A percentile compares a stretch with the other conserved stretches of the same genome.
Conservation (phyloP, 2,113 vertebrate genomes). For the Amazona guildingii region DNA sequence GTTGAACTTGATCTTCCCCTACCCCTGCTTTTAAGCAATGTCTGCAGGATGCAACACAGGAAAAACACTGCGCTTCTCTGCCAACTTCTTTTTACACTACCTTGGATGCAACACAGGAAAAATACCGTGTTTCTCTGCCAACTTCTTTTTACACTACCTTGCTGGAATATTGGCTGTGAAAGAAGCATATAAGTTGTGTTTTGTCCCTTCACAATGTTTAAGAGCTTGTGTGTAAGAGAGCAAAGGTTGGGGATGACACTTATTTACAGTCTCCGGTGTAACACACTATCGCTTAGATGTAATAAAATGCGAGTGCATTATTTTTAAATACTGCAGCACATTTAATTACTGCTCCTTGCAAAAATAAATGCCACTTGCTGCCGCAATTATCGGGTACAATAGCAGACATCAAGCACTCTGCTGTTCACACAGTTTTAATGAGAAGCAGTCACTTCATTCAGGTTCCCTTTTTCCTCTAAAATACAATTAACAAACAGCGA, state of each 20-base stretch:
- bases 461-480: slow-evolving; percentile 65
- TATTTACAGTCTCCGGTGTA: not conserved
- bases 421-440: slow-evolving; percentile 57
- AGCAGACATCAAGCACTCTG: slow-evolving; percentile 44
- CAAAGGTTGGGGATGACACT: not conserved
- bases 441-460: slow-evolving; percentile 62
- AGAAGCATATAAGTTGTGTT: not conserved
- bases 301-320: not conserved
- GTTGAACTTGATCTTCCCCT: not conserved
- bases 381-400: slow-evolving; percentile 53
- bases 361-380: slow-evolving; percentile 54
- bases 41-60: not conserved
- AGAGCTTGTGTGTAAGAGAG: not conserved
- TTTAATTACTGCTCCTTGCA: slow-evolving; percentile 63
- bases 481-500: slow-evolving; percentile 76
- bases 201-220: not conserved
- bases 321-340: slow-evolving; percentile 34
- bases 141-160: not conserved
- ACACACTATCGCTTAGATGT: not conserved
- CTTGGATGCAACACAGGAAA: not conserved
- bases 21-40: not conserved
- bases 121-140: not conserved
- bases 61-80: not conserved
- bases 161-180: not conserved
- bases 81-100: not conserved